Conservation (phyloP, 2,797 vertebrate species). For the Melanotaenia maccullochi region DNA sequence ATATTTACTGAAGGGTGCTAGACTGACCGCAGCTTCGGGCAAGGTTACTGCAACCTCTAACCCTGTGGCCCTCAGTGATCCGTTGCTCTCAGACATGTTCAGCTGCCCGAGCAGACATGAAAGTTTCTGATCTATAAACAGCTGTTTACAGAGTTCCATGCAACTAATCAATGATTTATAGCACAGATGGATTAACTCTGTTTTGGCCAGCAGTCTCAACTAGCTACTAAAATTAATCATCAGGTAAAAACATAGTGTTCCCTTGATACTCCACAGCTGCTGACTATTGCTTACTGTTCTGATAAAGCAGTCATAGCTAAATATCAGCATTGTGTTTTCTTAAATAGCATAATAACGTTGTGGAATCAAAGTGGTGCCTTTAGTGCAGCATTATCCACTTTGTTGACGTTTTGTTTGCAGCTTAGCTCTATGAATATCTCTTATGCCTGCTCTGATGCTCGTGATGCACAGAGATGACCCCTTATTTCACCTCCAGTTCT, state of each 20-base stretch:
- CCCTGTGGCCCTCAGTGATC: constrained; percentile 44
- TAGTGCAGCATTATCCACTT: background rate
- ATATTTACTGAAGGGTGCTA: constrained; percentile 38
- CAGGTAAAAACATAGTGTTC: no score
- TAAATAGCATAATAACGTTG: background rate
- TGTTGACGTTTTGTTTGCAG: background rate
- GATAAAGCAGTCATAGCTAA: background rate
- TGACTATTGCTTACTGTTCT: background rate
- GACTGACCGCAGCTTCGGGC: constrained; percentile 58
- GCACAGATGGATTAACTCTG: no score
- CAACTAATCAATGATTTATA: constrained; percentile 11
- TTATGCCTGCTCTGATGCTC: no score
- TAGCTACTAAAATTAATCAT: no score
- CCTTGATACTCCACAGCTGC: background rate
- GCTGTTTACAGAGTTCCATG: constrained; percentile 16
- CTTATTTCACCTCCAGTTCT: no score
- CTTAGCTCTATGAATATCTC: no score
- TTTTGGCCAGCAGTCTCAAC: no score
- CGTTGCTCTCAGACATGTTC: background rate
- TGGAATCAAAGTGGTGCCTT: background rate
- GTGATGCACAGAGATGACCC: no score
- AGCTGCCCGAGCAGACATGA: constrained; percentile 22
- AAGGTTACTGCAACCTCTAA: constrained; percentile 51
- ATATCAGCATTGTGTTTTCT: background rate
- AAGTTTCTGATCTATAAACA: constrained; percentile 20